Conservation (phyloP, 2,113 vertebrate genomes). For the Tetrax tetrax region DNA sequence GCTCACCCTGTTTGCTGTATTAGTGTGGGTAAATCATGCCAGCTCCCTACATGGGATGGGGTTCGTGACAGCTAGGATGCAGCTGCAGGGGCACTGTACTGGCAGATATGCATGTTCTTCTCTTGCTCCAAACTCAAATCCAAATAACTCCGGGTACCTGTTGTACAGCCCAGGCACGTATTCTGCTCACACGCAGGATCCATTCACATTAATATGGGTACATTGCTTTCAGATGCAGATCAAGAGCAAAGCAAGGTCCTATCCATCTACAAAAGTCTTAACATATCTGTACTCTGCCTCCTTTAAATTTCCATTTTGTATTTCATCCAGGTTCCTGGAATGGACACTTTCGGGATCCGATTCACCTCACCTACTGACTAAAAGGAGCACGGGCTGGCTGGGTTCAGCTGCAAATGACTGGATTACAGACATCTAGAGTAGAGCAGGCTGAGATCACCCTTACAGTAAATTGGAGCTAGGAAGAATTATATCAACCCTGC, state of each 20-base stretch:
- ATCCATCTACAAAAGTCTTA: neutral
- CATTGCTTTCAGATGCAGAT: neutral
- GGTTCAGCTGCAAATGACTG: neutral
- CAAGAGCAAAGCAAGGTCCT: neutral
- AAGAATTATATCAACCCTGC: neutral
- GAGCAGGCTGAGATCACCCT: neutral
- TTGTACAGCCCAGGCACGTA: neutral
- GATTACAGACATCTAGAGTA: neutral
- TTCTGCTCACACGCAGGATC: too few relatives aligned
- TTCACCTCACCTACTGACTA: neutral
- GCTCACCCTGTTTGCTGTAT: neutral
- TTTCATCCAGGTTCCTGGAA: neutral
- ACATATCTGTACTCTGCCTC: neutral
- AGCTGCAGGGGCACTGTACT: neutral
- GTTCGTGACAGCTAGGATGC: neutral
- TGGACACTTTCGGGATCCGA: neutral
- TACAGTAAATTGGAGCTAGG: neutral
- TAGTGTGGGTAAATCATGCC: neutral
- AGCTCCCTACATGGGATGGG: fast-evolving
- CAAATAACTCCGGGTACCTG: neutral
- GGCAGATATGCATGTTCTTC: neutral
- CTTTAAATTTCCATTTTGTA: neutral
- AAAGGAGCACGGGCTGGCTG: neutral
- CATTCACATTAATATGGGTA: neutral
- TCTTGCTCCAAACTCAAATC: neutral